Evolutionary conservation across 1,140 invertebrate genomes (phyloP).

Genomic region (Neomicropteryx cornuta): DNA sequence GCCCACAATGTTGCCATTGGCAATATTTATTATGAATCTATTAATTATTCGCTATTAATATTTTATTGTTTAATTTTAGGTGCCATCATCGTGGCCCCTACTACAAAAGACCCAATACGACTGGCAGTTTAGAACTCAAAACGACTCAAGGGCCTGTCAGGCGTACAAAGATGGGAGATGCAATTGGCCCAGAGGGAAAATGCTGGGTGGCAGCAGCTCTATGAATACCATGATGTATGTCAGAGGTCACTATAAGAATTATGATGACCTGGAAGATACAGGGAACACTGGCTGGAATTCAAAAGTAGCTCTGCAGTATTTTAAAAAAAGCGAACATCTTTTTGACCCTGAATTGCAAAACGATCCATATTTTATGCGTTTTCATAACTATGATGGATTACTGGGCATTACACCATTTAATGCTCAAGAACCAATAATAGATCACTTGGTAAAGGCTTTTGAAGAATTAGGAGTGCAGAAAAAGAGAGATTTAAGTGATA

Average conservation of each 20-base stretch:
- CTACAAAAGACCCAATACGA: conserved; percentile 23
- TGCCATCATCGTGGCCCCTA: conserved; percentile 19
- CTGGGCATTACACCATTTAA: no score
- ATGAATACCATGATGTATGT: conserved; percentile 68
- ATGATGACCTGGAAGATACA: conserved; percentile 46
- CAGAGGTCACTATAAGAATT: conserved; percentile 48
- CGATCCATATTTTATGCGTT: no score
- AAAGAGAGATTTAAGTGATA: no score
- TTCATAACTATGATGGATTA: no score
- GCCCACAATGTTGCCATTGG: no score
- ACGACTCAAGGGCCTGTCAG: conserved; percentile 50
- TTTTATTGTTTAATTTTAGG: conserved; percentile 14
- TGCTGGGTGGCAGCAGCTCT: conserved; percentile 58
- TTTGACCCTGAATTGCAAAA: conserved; percentile 45
- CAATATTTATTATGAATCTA: no score
- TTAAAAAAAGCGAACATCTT: conserved; percentile 26
- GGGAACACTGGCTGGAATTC: conserved; percentile 77
- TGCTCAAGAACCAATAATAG: no score
- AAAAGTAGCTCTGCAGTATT: conserved; percentile 55
- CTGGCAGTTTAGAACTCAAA: conserved; percentile 62
- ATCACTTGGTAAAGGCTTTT: no score
- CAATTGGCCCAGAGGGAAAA: conserved; percentile 53
- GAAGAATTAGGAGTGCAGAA: no score
- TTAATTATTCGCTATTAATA: no score
- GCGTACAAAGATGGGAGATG: conserved; percentile 45